A percentile compares a stretch with the other conserved stretches of the same genome.
Conservation (phyloP, 2,888 invertebrate genomes). For the Acanthopleura granulata region DNA sequence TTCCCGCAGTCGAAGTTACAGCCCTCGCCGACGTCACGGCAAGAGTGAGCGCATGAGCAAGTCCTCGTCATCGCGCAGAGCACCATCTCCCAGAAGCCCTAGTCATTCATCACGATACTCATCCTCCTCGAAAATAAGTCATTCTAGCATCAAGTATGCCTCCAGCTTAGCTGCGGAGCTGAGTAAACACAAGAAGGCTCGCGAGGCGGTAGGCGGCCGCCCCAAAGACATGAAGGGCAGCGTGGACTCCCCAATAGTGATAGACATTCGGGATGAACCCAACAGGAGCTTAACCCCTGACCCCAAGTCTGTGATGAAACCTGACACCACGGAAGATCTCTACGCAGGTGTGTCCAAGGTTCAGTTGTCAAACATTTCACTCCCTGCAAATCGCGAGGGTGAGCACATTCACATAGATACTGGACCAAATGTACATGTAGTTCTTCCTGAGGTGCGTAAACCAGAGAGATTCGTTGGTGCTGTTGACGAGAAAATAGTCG, state of each 20-base stretch:
- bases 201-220: conserved; percentile 57
- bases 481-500: conserved; percentile 46
- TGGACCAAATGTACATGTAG: neutral
- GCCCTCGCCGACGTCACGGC: conserved; percentile 24
- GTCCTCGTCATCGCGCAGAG: neutral
- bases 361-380: neutral
- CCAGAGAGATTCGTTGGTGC: conserved; percentile 15
- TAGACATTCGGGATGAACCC: neutral
- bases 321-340: neutral
- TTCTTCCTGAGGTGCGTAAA: neutral
- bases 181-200: conserved; percentile 62
- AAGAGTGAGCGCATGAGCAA: neutral
- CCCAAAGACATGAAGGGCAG: conserved; percentile 11
- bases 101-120: conserved; percentile 19
- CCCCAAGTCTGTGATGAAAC: conserved; percentile 11
- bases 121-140: conserved; percentile 38
- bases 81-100: neutral
- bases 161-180: conserved; percentile 67
- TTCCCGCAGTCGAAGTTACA: conserved; percentile 41
- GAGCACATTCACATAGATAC: neutral
- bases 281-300: neutral
- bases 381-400: neutral
- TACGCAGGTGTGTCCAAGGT: neutral
- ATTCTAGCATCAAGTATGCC: conserved; percentile 56
- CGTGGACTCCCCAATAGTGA: conserved; percentile 24